A percentile compares a stretch with the other conserved stretches of the same genome.
These are phyloP conservation scores for Brachyptera risi DNA, from an alignment of 2,888 invertebrate genomes.

Conservation along the genomic window DNA sequence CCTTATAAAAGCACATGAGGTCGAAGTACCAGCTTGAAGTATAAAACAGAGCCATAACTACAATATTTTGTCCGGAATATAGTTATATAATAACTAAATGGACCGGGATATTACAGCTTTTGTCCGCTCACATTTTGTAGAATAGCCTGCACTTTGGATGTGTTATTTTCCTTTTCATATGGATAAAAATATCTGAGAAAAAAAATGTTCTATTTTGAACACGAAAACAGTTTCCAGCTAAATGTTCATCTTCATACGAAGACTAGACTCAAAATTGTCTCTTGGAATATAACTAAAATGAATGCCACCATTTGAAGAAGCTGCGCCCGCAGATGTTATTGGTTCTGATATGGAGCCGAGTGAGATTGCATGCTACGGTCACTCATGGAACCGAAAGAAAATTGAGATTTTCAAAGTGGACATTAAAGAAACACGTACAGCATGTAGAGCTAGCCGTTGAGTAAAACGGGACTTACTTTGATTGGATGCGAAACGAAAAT, in stretches of 20 bases:
- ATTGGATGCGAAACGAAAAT: too few species aligned
- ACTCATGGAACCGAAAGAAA: slow-evolving; percentile 1
- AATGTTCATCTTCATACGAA: not conserved
- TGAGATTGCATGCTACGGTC: slow-evolving; percentile 8
- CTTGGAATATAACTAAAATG: slow-evolving; percentile 9
- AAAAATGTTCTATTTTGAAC: slow-evolving; percentile 13
- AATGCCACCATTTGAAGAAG: slow-evolving; percentile 5
- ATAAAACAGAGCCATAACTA: too few species aligned
- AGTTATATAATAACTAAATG: too few species aligned
- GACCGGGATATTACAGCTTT: too few species aligned
- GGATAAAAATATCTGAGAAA: slow-evolving; percentile 7
- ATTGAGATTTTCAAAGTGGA: slow-evolving; percentile 15
- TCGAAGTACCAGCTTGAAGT: too few species aligned
- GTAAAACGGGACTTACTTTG: too few species aligned
- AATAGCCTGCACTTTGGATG: not conserved
- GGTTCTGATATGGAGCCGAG: not conserved
- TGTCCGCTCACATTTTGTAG: too few species aligned
- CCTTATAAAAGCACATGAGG: too few species aligned
- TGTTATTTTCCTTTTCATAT: not conserved
- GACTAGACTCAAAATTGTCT: not conserved
- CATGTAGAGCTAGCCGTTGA: too few species aligned
- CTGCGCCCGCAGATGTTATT: not conserved
- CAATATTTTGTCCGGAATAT: too few species aligned
- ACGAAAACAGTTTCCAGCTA: not conserved
- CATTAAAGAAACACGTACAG: not conserved